Evolutionary conservation across 2,113 vertebrate species (phyloP), one percentile per base, ranked within the genome.

Genomic region (Eptesicus fuscus): DNA sequence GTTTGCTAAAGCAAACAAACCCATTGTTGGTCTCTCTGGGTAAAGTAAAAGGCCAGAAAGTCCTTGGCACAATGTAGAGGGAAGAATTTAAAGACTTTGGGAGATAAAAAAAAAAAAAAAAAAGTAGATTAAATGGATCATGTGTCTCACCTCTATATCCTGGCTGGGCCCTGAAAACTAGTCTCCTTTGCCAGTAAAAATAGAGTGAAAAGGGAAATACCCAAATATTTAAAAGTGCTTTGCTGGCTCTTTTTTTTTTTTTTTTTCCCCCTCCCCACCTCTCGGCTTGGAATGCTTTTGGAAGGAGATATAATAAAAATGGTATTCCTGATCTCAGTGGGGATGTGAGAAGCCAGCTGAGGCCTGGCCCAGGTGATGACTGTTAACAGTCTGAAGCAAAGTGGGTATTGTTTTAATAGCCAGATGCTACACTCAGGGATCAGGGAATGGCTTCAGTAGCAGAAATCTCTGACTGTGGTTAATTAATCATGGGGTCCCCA

Each of bases 401-500:
- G 78, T 88, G 90, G 92, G 85, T 95, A 91, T 96, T 95, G 92
- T 97, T 96, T 96, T 95, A 96, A 96, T 83, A 97, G 95, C 88
- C 97, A 96, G 96, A 95, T 97, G 96, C 96, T 96, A 32, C 77
- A 91, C 87, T 90, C 47, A 37, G 96, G 90, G 63, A 96, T 90
- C 78, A 90, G 78, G 59, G 63, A 95, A 95, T 95, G 95, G 56
- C 73, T 95, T 95, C 92, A 37, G 69, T 92, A 92, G 88, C 93
- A 97, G 88, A 95, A 95, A 91, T 96, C 74, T 91, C 90, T 94
- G 93, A 17, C 96, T 96, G 78, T 94, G 91, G 71, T 96, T 97
- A 97, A 97, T 97, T 96, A 97, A 96, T 95, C 95, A 95, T 88
- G 59, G 82, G 61, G 82, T 97, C 96, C 91, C 96, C 96, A 86